A percentile compares a stretch with the other conserved stretches of the same genome.
Conservation (phyloP, 2,797 vertebrate species). For the Novumbra hubbsi region DNA sequence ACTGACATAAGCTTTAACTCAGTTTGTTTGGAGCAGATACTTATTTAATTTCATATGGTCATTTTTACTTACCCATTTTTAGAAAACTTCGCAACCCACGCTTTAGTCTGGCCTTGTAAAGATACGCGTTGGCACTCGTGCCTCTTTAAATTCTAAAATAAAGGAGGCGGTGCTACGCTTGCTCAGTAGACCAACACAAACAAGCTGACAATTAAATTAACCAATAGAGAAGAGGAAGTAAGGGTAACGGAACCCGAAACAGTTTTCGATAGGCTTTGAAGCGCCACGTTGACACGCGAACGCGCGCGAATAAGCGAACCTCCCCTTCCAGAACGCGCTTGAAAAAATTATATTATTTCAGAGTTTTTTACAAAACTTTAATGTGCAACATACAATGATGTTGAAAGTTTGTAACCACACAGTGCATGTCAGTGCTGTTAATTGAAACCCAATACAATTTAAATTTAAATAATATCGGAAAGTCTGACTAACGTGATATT, state of each 20-base stretch:
- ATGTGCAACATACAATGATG: background rate
- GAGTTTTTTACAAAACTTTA: slow-evolving; percentile 15
- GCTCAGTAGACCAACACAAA: slow-evolving; percentile 30
- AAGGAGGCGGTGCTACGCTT: slow-evolving; percentile 33
- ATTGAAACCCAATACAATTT: background rate
- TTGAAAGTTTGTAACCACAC: background rate
- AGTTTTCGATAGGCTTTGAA: slow-evolving; percentile 64
- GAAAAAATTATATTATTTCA: background rate
- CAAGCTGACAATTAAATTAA: accelerated
- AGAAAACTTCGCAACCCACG: background rate
- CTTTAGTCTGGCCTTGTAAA: slow-evolving; percentile 8
- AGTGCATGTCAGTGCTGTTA: background rate
- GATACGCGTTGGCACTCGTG: slow-evolving; percentile 61
- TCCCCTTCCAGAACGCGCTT: slow-evolving; percentile 9
- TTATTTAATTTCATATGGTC: background rate
- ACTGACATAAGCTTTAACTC: background rate
- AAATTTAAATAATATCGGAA: background rate
- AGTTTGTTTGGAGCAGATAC: background rate
- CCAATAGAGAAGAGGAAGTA: slow-evolving; percentile 59
- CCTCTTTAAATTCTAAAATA: slow-evolving; percentile 54
- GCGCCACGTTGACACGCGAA: slow-evolving; percentile 83
- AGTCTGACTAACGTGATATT: background rate
- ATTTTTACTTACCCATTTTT: slow-evolving; percentile 42
- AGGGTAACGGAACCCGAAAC: background rate
- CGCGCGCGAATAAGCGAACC: background rate